Base-by-base conservation (phyloP, 2,113 vertebrate genomes). In the Petroica traversi region DNA sequence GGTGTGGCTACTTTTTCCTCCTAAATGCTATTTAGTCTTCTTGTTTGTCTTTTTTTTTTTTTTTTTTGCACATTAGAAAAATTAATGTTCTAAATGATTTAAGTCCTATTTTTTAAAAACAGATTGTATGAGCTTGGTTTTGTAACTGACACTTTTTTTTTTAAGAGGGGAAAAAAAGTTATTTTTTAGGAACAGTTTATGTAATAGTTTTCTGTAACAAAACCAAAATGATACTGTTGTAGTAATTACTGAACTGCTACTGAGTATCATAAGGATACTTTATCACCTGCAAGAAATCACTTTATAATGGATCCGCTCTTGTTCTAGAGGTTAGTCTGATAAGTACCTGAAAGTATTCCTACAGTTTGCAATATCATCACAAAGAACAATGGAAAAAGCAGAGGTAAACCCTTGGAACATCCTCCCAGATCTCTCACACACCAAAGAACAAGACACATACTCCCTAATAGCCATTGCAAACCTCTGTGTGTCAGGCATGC, bases 391-490 rank as follows among this genome's bases (percentile, higher is more conserved):
- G 0, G 1, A 31, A 73, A 92, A 64, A 17, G 34, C 62, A 74
- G 66, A 82, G 72, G 14, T 10, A 67, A 88, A 73, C 29, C 24
- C 2, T 2, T 19, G 82, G 55, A 85, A 48, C 40, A 38, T n/a
- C 43, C 57, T 81, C 64, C 66, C 80, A 62, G 38, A 84, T 54
- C 76, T 89, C 29, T 52, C 62, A 54, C 46, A 54, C 88, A 89
- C 95, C 96, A 95, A 96, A 97, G 91, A 92, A 87, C 54, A 46
- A 84, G 66, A 71, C 90, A 41, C 73, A 51, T 5, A 4, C 52
- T 88, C 38, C 9, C 74, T 74, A 7, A 55, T 11, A 66, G 72
- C 82, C 79, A 86, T 34, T 18, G 76, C 24, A 55, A 36, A 85
- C 68, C 71, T 92, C 75, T 48, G 11, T 52, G 26, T 43, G 67